Conservation (phyloP, 2,797 vertebrate genomes). For the Gymnocypris eckloni region DNA sequence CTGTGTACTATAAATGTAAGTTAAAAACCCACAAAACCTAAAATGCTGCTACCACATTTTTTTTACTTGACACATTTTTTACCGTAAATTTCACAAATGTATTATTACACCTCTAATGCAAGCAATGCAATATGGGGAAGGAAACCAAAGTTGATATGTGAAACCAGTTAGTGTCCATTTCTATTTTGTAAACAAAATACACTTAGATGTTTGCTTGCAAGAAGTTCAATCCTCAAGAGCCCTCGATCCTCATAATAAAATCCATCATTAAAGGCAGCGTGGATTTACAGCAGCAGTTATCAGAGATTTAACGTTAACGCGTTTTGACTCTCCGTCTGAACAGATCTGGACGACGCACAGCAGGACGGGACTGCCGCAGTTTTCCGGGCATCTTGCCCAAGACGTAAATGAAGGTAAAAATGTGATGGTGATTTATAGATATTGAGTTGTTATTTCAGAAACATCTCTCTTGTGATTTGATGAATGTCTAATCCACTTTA, state of each 20-base stretch:
- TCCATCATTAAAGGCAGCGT: background rate
- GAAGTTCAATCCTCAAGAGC: background rate
- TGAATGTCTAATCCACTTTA: slow-evolving; percentile 15
- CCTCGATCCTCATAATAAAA: background rate
- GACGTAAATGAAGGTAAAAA: background rate
- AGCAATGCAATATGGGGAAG: background rate
- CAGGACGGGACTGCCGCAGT: background rate
- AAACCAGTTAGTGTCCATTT: background rate
- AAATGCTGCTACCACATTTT: background rate
- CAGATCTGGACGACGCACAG: background rate
- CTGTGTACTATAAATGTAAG: background rate
- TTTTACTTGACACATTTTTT: background rate
- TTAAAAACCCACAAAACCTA: too few relatives aligned
- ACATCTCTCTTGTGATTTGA: slow-evolving; percentile 6
- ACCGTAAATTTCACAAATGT: background rate
- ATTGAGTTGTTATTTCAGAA: slow-evolving; percentile 12
- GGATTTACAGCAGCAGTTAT: background rate
- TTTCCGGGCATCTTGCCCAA: slow-evolving; percentile 5
- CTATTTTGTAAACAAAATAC: background rate
- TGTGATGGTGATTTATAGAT: slow-evolving; percentile 23
- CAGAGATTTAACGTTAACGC: background rate
- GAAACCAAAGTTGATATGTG: background rate
- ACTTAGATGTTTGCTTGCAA: background rate
- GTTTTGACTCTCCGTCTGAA: slow-evolving; percentile 9
- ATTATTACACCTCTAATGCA: background rate